Base-by-base conservation (phyloP, 2,113 vertebrate genomes). In the Rhegmatorhina hoffmannsi region DNA sequence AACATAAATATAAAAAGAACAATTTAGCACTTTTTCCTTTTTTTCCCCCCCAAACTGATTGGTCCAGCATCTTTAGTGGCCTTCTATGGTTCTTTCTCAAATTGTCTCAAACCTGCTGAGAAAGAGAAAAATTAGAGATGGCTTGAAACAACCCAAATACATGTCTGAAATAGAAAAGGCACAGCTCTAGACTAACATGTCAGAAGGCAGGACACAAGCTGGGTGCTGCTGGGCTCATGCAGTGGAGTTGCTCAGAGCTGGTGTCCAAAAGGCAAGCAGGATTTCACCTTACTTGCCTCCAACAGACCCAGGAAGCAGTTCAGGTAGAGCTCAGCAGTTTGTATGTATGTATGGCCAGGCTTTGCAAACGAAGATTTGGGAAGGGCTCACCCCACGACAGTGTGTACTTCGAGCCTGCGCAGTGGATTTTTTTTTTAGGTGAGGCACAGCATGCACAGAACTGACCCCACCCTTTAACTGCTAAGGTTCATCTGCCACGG, bases 1-100 rank as follows among this genome's bases (percentile, higher is more conserved):
- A 97, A 98, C 97, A 98, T 99, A 98, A 98, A 99, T 98, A 98
- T 97, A 98, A 98, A 98, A 98, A 97, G 98, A 98, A 98, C 95
- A 98, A 97, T 98, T 98, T 97, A 98, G 98, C 98, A 98, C 98
- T 98, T 98, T 92, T 84, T 91, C 33, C 56, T 67, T 58, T 76
- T 36, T n/a, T 36, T n/a, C 31, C 43, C 1, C 6, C 60, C 89
- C 72, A 88, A 92, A 84, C 66, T 81, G 90, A 97, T 96, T 98
- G 98, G 98, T 98, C 98, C 97, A 96, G 96, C 94, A 18, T 98
- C 96, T 74, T 94, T 91, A 95, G 96, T 77, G 94, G 96, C 94
- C 95, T 96, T 92, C 93, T 98, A 98, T 1, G 97, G 98, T 98
- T 99, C 99, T 96, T 98, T 97, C 96, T 98, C 94, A 84, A 95